These are phyloP conservation scores for Oostethus manadensis DNA, from an alignment of 2,113 vertebrate species.

Conservation along the genomic window DNA sequence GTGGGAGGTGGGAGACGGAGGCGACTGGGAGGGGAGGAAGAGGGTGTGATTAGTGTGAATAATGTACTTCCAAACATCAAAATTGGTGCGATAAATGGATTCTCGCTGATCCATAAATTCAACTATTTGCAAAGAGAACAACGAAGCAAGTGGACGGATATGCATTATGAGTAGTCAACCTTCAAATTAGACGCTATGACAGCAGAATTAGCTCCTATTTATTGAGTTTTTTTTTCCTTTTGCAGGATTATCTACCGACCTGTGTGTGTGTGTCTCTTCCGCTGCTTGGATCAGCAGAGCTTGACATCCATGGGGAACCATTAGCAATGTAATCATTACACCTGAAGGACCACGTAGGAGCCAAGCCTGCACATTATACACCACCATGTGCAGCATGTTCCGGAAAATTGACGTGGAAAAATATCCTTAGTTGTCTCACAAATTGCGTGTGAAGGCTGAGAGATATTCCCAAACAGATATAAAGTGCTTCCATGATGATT, in stretches of 20 bases:
- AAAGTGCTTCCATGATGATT: too few species aligned
- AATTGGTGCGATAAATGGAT: slow-evolving; percentile 29
- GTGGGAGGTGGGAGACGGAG: slow-evolving; percentile 47
- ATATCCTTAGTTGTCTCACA: too few species aligned
- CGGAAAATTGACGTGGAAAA: too few species aligned
- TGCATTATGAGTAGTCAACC: background rate
- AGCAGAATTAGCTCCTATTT: background rate
- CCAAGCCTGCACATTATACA: background rate
- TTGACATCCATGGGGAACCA: slow-evolving; percentile 64
- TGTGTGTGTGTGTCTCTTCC: slow-evolving; percentile 33
- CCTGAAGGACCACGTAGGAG: slow-evolving; percentile 33
- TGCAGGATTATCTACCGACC: background rate
- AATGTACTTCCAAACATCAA: slow-evolving; percentile 28
- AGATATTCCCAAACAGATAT: too few species aligned
- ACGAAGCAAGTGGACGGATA: background rate
- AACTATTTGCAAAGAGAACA: background rate
- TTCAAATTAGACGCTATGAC: too few species aligned
- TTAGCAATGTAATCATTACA: slow-evolving; percentile 63
- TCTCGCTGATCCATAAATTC: slow-evolving; percentile 12
- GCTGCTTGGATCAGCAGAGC: slow-evolving; percentile 66
- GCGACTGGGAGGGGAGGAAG: slow-evolving; percentile 14
- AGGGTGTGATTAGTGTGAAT: slow-evolving; percentile 36
- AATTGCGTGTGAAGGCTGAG: too few species aligned
- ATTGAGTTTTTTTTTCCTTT: background rate
- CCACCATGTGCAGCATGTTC: too few species aligned